These are phyloP conservation scores for Meliscaeva auricollis DNA, from an alignment of 2,888 invertebrate species.

Conservation along the genomic window DNA sequence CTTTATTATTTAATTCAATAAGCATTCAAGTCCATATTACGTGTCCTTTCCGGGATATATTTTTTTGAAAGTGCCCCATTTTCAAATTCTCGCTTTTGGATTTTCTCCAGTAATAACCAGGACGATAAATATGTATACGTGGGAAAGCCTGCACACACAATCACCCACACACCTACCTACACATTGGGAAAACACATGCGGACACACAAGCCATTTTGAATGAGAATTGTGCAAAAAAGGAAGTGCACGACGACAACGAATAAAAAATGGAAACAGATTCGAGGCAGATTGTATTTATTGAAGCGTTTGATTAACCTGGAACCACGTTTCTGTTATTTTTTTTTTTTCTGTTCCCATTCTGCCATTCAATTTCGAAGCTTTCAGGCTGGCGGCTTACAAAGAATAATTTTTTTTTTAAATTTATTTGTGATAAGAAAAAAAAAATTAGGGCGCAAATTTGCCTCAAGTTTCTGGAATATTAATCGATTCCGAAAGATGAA, in stretches of 20 bases:
- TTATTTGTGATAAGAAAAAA: conserved; percentile 17
- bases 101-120: conserved; percentile 46
- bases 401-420: conserved; percentile 29
- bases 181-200: too few species aligned
- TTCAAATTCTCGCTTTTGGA: conserved; percentile 35
- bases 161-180: background rate
- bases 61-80: conserved; percentile 29
- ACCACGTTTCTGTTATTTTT: conserved; percentile 30
- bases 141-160: conserved; percentile 29
- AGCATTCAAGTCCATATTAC: conserved; percentile 58
- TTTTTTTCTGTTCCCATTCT: background rate
- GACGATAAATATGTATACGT: conserved; percentile 28
- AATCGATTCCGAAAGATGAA: conserved; percentile 44
- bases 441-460: conserved; percentile 41
- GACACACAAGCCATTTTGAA: conserved; percentile 16
- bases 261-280: conserved; percentile 55
- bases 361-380: conserved; percentile 30
- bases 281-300: conserved; percentile 65
- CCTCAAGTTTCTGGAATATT: conserved; percentile 36
- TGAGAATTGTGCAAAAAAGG: conserved; percentile 22
- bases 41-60: conserved; percentile 39
- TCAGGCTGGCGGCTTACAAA: conserved; percentile 46
- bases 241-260: conserved; percentile 47
- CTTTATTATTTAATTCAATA: conserved; percentile 72
- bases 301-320: conserved; percentile 73